Conservation (phyloP, 2,113 vertebrate species). For the pig (Sus scrofa) region DNA sequence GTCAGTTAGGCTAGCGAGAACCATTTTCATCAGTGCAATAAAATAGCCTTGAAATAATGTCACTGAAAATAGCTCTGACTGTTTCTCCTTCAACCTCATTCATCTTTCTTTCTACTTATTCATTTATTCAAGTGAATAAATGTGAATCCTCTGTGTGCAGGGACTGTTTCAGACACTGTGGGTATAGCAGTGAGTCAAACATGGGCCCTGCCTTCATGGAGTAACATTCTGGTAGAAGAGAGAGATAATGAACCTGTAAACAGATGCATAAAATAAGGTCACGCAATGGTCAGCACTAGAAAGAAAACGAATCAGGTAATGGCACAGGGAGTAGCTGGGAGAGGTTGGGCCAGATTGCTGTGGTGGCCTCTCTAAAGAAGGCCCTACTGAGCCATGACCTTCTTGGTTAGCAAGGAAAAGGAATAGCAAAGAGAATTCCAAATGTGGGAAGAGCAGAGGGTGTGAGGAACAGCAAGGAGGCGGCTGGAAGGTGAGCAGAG, state of each 20-base stretch:
- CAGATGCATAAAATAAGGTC: not conserved
- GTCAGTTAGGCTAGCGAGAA: not conserved
- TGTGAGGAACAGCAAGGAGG: not conserved
- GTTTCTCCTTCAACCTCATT: not conserved
- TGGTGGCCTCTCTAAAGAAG: not conserved
- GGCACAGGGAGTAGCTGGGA: not conserved
- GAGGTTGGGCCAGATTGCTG: not conserved
- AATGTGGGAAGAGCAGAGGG: not conserved
- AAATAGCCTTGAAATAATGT: not conserved
- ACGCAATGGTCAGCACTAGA: not conserved
- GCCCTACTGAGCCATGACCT: not conserved
- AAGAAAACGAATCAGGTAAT: not conserved
- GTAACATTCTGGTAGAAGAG: not conserved
- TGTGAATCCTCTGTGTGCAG: not conserved
- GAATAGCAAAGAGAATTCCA: not conserved
- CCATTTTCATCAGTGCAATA: not conserved
- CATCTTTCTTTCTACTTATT: not conserved
- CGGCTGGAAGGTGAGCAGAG: not conserved
- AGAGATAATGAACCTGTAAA: not conserved
- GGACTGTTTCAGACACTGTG: not conserved
- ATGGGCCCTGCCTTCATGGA: not conserved
- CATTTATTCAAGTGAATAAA: not conserved
- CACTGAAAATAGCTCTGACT: not conserved
- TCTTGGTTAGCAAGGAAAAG: not conserved
- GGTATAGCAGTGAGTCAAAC: not conserved